Evolutionary conservation across 2,113 vertebrate genomes (phyloP), one percentile per base, ranked within the genome.

Genomic region (Ginglymostoma cirratum): DNA sequence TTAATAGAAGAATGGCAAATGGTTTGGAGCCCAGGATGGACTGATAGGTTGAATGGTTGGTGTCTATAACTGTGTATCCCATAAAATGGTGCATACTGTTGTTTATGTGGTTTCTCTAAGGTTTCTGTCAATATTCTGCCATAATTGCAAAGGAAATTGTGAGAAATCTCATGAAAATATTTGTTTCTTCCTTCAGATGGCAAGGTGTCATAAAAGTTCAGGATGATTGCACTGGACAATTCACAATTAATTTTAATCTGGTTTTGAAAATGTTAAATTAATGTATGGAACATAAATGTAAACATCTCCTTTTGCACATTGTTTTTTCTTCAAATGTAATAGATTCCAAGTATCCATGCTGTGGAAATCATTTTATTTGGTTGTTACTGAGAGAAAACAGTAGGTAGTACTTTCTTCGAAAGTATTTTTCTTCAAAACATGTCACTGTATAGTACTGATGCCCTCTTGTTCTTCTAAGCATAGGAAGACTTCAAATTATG

Each of bases 331-430:
- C 6, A 93, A 38, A 23, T 67, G 23, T 65, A 90, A 90, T 93
- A 61, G 38, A 34, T 30, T 65, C 89, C n/a, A 67, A 93, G 66
- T 93, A 45, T 93, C 34, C 89, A 66, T 93, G 89, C 89, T 66
- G 89, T 19, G 87, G 61, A 67, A 67, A n/a, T 66, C 89, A 93
- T 93, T 93, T 93, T 67, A 61, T 66, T 67, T 93, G 87, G 87
- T 14, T 90, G 89, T 34, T 93, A 66, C n/a, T 55, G 55, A 93
- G 89, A 93, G 89, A 66, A 93, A 61, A 93, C 89, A 66, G 34
- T 93, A 38, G 55, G 89, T 65, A 66, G 5, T 67, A 93, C 19
- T 93, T 93, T 61, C 21, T 66, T 34, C 61, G 34, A 67, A 38
- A 93, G 61, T 67, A 93, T 38, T 92, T 93, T 38, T 93, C 66